Evolutionary conservation across 2,113 vertebrate species (phyloP), one percentile per base, ranked within the genome.

Genomic region (Xyrauchen texanus): DNA sequence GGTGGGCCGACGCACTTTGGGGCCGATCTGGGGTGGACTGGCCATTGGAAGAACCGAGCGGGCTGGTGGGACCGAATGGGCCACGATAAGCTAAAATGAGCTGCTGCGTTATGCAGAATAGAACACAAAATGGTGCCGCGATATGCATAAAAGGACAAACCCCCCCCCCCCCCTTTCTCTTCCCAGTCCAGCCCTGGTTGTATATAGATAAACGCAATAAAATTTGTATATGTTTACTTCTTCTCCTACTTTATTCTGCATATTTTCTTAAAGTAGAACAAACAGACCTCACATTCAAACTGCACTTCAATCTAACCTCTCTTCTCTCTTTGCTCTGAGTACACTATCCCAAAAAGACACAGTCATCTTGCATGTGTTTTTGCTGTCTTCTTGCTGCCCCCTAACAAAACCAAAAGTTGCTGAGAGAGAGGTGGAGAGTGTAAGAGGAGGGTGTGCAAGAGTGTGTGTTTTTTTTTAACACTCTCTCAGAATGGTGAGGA

Each of bases 391-490:
- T 67, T 66, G 7, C 65, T 64, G 16, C 45, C 60, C 52, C 13
- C 21, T 21, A 44, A 70, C n/a, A 64, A 65, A 65, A 82, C 42
- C 21, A 42, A 13, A 62, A 57, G 55, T 62, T 21, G n/a, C n/a
- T 47, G 67, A 70, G 73, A 51, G 62, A 68, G 55, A 68, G 67
- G 65, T 62, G 45, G 62, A 68, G 55, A 68, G 52, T 5, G 76
- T 16, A 44, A 47, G 82, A 15, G 42, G n/a, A 80, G 72, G 63
- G 80, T 80, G 76, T 67, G 81, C 83, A 82, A 69, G 81, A 15
- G 70, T 49, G 62, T 55, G 82, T 80, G n/a, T 15, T 64, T 87
- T 88, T 88, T 88, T 91, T 91, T 92, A 89, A 89, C 91, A 91
- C 88, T 88, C 76, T 78, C 77, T 64, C 69, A 60, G 77, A 87